Percentiles rank a stretch among this genome's conserved stretches.
Evolutionary conservation across 92 coral and sea anemone species (phyloP).

Genomic region (Galaxea fascicularis): DNA sequence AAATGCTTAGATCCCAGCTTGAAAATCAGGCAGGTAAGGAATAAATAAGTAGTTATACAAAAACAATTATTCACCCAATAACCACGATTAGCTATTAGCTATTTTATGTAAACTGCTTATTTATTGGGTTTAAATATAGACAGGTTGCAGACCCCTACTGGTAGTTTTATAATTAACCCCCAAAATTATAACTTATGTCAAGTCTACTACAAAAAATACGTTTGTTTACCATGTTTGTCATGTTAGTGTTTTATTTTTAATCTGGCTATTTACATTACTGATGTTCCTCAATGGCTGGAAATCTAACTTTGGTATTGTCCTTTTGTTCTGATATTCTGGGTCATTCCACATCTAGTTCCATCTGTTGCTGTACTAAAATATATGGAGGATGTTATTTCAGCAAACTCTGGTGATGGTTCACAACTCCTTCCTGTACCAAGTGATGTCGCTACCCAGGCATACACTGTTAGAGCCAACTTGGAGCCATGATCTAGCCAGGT

Average conservation of each 20-base stretch:
- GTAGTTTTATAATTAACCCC: too few relatives aligned
- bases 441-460: conserved; percentile 11
- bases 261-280: neutral
- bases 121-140: too few relatives aligned
- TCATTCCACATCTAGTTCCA: conserved; percentile 12
- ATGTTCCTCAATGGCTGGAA: conserved; percentile 5
- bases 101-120: too few relatives aligned
- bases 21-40: conserved; percentile 13
- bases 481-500: conserved; percentile 41
- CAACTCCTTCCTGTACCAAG: neutral
- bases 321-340: neutral
- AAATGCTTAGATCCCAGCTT: conserved; percentile 21
- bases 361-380: conserved; percentile 8
- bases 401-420: neutral
- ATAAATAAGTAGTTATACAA: neutral
- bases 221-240: neutral
- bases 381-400: neutral
- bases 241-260: neutral
- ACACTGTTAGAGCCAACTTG: conserved; percentile 16
- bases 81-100: neutral
- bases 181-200: too few relatives aligned
- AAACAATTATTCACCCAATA: neutral
- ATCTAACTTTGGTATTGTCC: neutral
- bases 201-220: neutral
- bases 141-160: too few relatives aligned